Evolutionary conservation across 2,888 invertebrate species (phyloP).

Genomic region (Melanostoma scalare): DNA sequence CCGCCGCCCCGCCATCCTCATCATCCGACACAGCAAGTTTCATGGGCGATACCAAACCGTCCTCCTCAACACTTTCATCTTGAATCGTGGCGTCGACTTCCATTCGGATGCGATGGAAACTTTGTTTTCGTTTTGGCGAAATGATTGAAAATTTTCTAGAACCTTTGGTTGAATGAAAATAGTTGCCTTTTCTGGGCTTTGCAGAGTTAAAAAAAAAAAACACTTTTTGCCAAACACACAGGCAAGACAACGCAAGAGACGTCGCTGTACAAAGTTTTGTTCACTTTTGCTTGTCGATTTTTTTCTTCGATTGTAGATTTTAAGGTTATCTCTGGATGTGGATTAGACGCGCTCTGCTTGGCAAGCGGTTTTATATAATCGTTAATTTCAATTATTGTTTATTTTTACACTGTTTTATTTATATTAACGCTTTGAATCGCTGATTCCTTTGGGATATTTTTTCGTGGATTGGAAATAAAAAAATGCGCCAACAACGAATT

Average conservation of each 20-base stretch:
- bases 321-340: slow-evolving; percentile 60
- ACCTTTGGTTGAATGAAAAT: slow-evolving; percentile 28
- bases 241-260: slow-evolving; percentile 31
- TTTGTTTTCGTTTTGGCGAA: slow-evolving; percentile 77
- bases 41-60: slow-evolving; percentile 60
- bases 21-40: slow-evolving; percentile 63
- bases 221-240: slow-evolving; percentile 13
- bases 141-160: slow-evolving; percentile 74
- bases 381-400: neutral
- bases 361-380: slow-evolving; percentile 60
- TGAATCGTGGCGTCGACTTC: slow-evolving; percentile 75
- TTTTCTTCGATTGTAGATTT: slow-evolving; percentile 33
- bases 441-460: slow-evolving; percentile 7
- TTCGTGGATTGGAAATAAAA: slow-evolving; percentile 29
- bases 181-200: neutral
- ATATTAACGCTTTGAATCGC: neutral
- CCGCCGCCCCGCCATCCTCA: slow-evolving; percentile 46
- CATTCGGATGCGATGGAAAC: slow-evolving; percentile 77
- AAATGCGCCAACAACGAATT: slow-evolving; percentile 70
- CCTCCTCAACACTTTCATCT: slow-evolving; percentile 62
- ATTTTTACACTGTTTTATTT: slow-evolving; percentile 12
- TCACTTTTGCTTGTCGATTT: slow-evolving; percentile 47
- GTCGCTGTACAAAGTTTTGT: slow-evolving; percentile 15
- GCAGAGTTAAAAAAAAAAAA: neutral
- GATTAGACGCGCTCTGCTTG: slow-evolving; percentile 41